These are phyloP conservation scores for Halcyon senegalensis DNA, from an alignment of 2,113 vertebrate genomes.

Conservation along the genomic window DNA sequence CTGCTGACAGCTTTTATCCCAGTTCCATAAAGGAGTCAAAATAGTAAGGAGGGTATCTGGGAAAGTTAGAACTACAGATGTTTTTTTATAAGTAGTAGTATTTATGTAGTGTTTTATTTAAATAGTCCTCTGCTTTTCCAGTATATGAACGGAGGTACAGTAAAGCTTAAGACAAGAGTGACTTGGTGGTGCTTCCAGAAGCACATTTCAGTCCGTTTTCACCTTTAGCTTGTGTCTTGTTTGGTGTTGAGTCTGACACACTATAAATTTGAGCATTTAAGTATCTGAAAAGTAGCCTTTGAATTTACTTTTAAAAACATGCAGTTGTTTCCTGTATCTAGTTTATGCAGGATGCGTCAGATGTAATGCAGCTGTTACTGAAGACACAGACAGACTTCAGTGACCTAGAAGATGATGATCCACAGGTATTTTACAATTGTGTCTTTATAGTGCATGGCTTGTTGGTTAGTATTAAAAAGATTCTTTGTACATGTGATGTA, in stretches of 20 bases:
- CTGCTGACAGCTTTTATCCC: background rate
- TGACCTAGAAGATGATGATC: slow-evolving; percentile 96
- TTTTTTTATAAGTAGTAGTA: background rate
- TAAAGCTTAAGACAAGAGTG: background rate
- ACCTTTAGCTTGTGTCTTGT: background rate
- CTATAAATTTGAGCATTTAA: background rate
- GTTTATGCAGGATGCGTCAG: slow-evolving; percentile 99
- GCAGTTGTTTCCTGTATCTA: slow-evolving; percentile 47
- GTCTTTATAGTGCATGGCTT: background rate
- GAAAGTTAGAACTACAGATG: background rate
- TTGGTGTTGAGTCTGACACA: background rate
- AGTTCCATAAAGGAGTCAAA: background rate
- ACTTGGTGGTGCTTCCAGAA: background rate
- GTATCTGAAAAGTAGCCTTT: background rate
- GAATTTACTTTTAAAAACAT: background rate
- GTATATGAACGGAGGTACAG: background rate
- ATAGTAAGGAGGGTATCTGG: background rate
- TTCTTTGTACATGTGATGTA: background rate
- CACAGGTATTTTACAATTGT: slow-evolving; percentile 81
- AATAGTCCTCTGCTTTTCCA: background rate
- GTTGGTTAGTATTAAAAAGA: background rate
- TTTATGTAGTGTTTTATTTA: background rate
- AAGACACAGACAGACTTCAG: slow-evolving; percentile 98
- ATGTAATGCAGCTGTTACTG: slow-evolving; percentile 95
- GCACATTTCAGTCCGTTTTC: background rate